Evolutionary conservation across 1,140 invertebrate species (phyloP).

Genomic region (Drosophila melanica): DNA sequence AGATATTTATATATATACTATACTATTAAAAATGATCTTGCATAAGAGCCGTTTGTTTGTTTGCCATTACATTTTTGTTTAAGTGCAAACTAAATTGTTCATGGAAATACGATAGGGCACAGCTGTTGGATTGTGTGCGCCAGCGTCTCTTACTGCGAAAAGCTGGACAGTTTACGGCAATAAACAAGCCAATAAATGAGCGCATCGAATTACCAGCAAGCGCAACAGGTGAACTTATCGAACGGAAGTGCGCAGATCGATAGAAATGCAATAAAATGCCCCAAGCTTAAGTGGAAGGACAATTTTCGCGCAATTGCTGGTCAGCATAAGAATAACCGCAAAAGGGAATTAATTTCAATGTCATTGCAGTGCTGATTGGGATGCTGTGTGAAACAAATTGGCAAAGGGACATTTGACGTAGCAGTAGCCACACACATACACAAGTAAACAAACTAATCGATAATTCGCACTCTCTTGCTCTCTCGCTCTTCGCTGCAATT

Average conservation of each 20-base stretch:
- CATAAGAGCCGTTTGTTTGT: constrained; percentile 37
- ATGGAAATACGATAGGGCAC: constrained; percentile 29
- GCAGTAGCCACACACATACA: constrained; percentile 22
- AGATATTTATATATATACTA: neutral
- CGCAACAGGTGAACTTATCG: constrained; percentile 43
- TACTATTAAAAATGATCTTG: constrained; percentile 22
- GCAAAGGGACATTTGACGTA: constrained; percentile 41
- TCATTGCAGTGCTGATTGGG: constrained; percentile 35
- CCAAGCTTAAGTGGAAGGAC: neutral
- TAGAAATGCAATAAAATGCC: constrained; percentile 11
- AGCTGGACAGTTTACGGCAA: constrained; percentile 2
- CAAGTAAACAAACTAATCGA: constrained; percentile 61
- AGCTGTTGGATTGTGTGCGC: constrained; percentile 32
- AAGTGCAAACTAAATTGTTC: constrained; percentile 31
- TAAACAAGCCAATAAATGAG: constrained; percentile 22
- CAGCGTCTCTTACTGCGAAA: constrained; percentile 24
- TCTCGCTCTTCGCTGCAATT: constrained; percentile 44
- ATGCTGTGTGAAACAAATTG: constrained; percentile 50
- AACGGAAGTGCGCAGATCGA: constrained; percentile 33
- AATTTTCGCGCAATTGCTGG: constrained; percentile 6
- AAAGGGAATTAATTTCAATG: constrained; percentile 45
- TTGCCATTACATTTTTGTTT: constrained; percentile 37
- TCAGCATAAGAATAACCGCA: constrained; percentile 29
- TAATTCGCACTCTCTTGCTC: constrained; percentile 51
- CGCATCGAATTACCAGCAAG: constrained; percentile 24